A percentile compares a stretch with the other conserved stretches of the same genome.
These are phyloP conservation scores for Dicrurus megarhynchus DNA, from an alignment of 2,113 vertebrate genomes.

Conservation along the genomic window DNA sequence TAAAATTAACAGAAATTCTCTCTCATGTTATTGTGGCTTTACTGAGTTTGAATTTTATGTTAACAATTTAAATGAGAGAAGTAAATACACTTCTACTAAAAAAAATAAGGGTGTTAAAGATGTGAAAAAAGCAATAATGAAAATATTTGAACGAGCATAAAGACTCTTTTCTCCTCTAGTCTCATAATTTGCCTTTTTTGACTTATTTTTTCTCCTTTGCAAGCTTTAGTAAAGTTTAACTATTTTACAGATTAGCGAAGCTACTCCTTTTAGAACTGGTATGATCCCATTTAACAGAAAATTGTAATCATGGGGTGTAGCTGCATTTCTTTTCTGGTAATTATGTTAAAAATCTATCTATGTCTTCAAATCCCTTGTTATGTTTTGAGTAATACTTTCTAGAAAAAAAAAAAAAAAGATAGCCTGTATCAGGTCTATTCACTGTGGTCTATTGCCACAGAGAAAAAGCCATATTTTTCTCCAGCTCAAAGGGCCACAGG, in stretches of 20 bases:
- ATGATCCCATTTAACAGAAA: background rate
- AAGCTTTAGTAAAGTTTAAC: background rate
- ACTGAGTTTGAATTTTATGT: background rate
- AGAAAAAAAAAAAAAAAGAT: background rate
- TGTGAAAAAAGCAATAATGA: background rate
- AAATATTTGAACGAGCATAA: background rate
- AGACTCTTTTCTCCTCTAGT: background rate
- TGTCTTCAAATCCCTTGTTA: background rate
- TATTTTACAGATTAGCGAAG: background rate
- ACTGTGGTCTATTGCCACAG: background rate
- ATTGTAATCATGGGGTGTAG: accelerated
- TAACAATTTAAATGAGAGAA: background rate
- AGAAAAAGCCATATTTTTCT: background rate
- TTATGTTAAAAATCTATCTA: background rate
- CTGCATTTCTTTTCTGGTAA: background rate
- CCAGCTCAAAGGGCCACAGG: background rate
- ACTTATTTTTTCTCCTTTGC: background rate
- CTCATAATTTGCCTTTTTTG: background rate
- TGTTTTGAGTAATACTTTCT: background rate
- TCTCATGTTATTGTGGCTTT: background rate
- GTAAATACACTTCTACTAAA: background rate
- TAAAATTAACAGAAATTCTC: background rate
- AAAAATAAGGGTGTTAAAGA: background rate
- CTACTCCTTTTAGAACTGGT: background rate
- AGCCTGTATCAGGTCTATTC: background rate